Conservation (phyloP, 1,140 invertebrate species). For the Yoshiicerus persimilis region DNA sequence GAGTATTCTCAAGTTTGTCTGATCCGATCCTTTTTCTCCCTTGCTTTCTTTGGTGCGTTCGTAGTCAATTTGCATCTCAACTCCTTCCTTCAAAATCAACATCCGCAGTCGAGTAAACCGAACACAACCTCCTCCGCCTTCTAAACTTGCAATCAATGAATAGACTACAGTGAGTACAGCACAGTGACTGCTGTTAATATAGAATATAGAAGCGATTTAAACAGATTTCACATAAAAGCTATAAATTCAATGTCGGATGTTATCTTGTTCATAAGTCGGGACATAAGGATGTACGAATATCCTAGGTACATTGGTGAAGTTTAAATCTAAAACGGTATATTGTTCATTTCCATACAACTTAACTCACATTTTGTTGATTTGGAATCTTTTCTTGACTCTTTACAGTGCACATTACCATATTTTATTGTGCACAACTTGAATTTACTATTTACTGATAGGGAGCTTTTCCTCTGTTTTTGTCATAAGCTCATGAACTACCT, state of each 20-base stretch:
- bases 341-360: neutral
- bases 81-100: neutral
- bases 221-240: neutral
- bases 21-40: neutral
- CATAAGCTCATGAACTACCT: neutral
- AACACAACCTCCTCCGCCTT: neutral
- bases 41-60: neutral
- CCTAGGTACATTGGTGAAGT: neutral
- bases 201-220: neutral
- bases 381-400: neutral
- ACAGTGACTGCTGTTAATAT: neutral
- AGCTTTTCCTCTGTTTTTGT: neutral
- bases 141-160: neutral
- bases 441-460: neutral
- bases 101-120: neutral
- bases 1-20: neutral
- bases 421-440: neutral
- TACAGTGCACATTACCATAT: neutral
- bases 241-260: slow-evolving; percentile 10
- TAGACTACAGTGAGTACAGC: neutral
- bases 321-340: neutral
- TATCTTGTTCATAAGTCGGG: neutral
- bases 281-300: neutral
- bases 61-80: neutral
- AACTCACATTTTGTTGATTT: neutral